Evolutionary conservation across 2,797 vertebrate species (phyloP).

Genomic region (Emydoidea blandingii): DNA sequence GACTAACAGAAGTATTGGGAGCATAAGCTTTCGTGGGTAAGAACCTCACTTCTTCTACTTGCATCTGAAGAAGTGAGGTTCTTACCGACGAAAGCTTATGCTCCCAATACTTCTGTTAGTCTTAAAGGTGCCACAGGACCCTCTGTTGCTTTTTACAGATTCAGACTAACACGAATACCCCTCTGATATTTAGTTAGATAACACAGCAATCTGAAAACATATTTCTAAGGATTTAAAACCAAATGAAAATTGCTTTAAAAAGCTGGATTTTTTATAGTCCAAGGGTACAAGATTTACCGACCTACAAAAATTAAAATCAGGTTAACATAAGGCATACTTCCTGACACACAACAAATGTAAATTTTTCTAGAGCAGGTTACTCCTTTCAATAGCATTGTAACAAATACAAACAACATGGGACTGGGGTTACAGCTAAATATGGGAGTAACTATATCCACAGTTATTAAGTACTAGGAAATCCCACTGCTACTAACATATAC

Average conservation of each 20-base stretch:
- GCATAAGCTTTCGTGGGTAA: too few species aligned
- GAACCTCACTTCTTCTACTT: too few species aligned
- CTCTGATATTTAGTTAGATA: not conserved
- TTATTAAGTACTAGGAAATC: not conserved
- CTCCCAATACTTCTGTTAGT: too few species aligned
- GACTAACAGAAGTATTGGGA: too few species aligned
- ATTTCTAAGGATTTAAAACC: conserved; percentile 12
- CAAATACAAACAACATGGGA: not conserved
- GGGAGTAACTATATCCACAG: not conserved
- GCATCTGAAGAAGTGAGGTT: too few species aligned
- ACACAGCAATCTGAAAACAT: not conserved
- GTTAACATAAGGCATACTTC: not conserved
- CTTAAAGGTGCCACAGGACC: too few species aligned
- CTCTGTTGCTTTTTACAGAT: too few species aligned
- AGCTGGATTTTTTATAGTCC: not conserved
- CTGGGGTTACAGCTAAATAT: not conserved
- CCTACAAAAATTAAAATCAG: not conserved
- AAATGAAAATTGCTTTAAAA: conserved; percentile 11
- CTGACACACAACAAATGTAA: not conserved
- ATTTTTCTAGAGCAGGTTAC: not conserved
- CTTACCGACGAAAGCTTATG: too few species aligned
- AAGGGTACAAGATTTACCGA: not conserved
- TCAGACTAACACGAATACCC: too few species aligned
- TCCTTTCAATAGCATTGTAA: not conserved
- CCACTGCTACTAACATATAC: not conserved